Evolutionary conservation across 2,888 invertebrate genomes (phyloP), one percentile per base, ranked within the genome.

Genomic region (Brachyopa scutellaris): DNA sequence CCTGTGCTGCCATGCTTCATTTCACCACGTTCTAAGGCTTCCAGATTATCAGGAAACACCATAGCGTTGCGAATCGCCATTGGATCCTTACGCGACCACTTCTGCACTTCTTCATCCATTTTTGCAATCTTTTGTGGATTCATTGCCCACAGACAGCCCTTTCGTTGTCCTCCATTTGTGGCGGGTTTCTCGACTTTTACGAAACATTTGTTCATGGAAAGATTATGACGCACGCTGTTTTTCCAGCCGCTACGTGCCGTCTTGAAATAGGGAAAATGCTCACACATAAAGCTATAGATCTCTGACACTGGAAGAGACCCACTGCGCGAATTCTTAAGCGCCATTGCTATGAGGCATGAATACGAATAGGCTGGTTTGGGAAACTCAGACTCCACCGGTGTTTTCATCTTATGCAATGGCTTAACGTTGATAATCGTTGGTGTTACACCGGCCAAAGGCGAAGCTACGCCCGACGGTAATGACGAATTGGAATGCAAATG

Each of bases 171-270:
- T 23, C 96, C 96, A 89, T 96, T 96, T 47, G 95, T 95, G 0
- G 96, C 95, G 0, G 98, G 98, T 87, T 98, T 97, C 88, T 99
- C 98, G 84, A 99, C 98, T 91, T 99, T 99, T 88, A 98, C 98
- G 90, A 99, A 99, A 91, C 99, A 99, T 91, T 99, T 99, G 91
- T 99, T 99, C 86, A 99, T 91, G 85, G 98, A 98, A 85, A 99
- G 92, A 92, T 99, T 99, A 90, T 99, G 99, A 85, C 99, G 93
- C 0, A 99, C 99, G 2, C 99, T 99, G 90, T 99, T 99, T 91
- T 99, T 99, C 99, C 99, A 99, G 11, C 99, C 99, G 88, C 96
- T 97, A 17, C 98, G 99, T 7, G 99, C 99, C 0, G 97, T 98
- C 91, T 98, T 98, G 90, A 99, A 99, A 90, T 98, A 99, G 0